Evolutionary conservation across 2,113 vertebrate species (phyloP).

Genomic region (Oreamnos americanus): DNA sequence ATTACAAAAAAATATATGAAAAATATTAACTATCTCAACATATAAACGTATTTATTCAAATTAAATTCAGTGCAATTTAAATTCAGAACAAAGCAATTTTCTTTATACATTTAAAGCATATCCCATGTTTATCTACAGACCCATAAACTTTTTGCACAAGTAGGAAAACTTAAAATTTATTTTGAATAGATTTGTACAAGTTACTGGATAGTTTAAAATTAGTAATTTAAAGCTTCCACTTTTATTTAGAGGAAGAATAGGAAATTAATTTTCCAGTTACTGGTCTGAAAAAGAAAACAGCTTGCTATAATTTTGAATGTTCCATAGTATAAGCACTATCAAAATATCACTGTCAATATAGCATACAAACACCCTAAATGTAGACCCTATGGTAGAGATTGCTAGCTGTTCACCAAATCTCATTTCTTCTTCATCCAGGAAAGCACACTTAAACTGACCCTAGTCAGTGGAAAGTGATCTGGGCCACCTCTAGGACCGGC

Average conservation of each 20-base stretch:
- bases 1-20: background rate
- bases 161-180: background rate
- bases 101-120: background rate
- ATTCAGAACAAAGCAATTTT: background rate
- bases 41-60: background rate
- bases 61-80: conserved; percentile 3
- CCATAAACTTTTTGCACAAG: background rate
- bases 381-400: background rate
- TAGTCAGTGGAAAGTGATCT: background rate
- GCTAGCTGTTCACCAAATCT: background rate
- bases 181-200: background rate
- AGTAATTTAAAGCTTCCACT: background rate
- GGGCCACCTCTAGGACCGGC: background rate
- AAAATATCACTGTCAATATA: background rate
- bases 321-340: background rate
- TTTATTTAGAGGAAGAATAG: background rate
- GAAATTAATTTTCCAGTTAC: background rate
- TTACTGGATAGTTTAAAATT: conserved; percentile 23
- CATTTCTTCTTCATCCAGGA: background rate
- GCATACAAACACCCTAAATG: background rate
- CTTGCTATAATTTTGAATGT: background rate
- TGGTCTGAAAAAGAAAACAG: conserved; percentile 1
- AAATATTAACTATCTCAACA: background rate
- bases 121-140: background rate
- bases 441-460: background rate